Conservation (phyloP, 1,140 invertebrate genomes). For the Dreissena rostriformis region DNA sequence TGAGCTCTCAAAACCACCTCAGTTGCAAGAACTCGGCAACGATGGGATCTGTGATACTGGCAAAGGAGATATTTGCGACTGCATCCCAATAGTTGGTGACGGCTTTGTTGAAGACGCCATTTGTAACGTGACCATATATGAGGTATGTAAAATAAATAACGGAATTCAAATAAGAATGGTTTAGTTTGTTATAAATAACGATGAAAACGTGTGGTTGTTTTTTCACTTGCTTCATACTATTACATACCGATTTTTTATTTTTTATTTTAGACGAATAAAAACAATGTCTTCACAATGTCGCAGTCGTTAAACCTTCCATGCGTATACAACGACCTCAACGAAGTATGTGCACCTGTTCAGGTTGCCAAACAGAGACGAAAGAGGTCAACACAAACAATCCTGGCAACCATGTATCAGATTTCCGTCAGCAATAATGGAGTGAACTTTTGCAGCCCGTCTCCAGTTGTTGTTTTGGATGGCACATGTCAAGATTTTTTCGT, state of each 20-base stretch:
- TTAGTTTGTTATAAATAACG: background rate
- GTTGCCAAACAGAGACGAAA: background rate
- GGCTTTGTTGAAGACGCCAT: conserved; percentile 10
- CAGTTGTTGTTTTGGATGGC: conserved; percentile 5
- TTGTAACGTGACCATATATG: conserved; percentile 25
- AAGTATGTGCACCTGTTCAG: background rate
- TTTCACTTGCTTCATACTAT: no score
- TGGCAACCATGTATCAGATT: background rate
- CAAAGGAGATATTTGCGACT: conserved; percentile 15
- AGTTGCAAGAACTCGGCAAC: background rate
- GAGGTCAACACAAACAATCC: background rate
- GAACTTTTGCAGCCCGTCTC: background rate
- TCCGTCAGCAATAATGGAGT: conserved; percentile 20
- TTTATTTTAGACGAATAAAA: no score
- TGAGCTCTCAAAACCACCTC: background rate
- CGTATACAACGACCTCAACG: conserved; percentile 9
- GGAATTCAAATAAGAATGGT: background rate
- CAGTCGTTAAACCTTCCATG: background rate
- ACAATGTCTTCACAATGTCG: no score
- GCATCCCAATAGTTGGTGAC: conserved; percentile 25
- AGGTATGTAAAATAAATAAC: background rate
- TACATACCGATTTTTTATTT: no score
- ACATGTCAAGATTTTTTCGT: background rate
- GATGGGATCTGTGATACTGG: conserved; percentile 23
- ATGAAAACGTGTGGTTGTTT: no score